These are phyloP conservation scores for Xestobium rufovillosum DNA, from an alignment of 2,888 invertebrate species.

Conservation along the genomic window DNA sequence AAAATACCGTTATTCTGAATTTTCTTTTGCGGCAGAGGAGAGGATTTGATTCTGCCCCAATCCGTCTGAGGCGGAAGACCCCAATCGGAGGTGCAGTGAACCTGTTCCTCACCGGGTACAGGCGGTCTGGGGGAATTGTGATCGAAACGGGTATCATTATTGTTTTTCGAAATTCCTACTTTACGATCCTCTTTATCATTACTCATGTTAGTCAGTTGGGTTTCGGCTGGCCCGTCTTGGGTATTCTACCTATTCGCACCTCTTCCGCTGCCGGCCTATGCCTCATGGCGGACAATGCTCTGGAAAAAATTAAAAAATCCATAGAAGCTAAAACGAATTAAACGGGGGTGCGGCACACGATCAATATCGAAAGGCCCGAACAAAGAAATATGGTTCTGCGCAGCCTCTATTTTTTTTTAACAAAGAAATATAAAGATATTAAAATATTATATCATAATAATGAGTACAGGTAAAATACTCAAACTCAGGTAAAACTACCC, in stretches of 20 bases:
- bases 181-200: conserved; percentile 26
- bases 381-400: background rate
- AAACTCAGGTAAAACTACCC: conserved; percentile 23
- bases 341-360: background rate
- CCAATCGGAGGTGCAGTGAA: conserved; percentile 36
- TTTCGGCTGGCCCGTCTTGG: conserved; percentile 23
- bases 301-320: conserved; percentile 15
- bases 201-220: conserved; percentile 33
- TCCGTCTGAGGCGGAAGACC: conserved; percentile 27
- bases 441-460: conserved; percentile 6
- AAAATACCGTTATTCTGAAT: no score
- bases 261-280: conserved; percentile 20
- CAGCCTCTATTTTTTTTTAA: background rate
- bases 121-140: conserved; percentile 77
- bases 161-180: conserved; percentile 12
- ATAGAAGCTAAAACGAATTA: background rate
- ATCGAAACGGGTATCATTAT: conserved; percentile 31
- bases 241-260: conserved; percentile 17
- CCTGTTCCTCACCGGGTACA: conserved; percentile 67
- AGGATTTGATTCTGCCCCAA: conserved; percentile 29
- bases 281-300: conserved; percentile 35
- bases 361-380: conserved; percentile 2
- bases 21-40: conserved; percentile 33
- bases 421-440: background rate
- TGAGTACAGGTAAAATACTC: conserved; percentile 17